A percentile compares a stretch with the other conserved stretches of the same genome.
These are phyloP conservation scores for Lasiommata megera DNA, from an alignment of 2,888 invertebrate species.

Conservation along the genomic window DNA sequence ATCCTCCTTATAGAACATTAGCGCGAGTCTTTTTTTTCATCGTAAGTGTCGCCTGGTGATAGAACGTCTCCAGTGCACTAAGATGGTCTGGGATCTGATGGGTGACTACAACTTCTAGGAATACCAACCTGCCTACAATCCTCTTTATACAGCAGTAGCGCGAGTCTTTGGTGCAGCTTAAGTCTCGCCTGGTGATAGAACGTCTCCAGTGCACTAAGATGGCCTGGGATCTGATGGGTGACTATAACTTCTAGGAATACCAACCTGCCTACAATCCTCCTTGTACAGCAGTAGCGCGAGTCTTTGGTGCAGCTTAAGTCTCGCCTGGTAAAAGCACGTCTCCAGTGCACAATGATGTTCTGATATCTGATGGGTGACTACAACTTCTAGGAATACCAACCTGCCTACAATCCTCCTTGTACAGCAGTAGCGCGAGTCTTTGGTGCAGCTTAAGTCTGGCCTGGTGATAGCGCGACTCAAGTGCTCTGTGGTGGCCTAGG, in stretches of 20 bases:
- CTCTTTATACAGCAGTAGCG: constrained; percentile 96
- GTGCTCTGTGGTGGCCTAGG: too few relatives aligned
- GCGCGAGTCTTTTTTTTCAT: too few relatives aligned
- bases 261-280: constrained; percentile 97
- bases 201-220: constrained; percentile 95
- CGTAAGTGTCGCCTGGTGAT: too few relatives aligned
- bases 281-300: constrained; percentile 96
- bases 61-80: too few relatives aligned
- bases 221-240: constrained; percentile 86
- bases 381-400: constrained; percentile 58
- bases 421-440: constrained; percentile 93
- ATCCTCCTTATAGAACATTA: too few relatives aligned
- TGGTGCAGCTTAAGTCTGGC: constrained; percentile 98
- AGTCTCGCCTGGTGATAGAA: constrained; percentile 97
- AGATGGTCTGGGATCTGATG: neutral
- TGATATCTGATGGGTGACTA: constrained; percentile 80
- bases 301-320: constrained; percentile 96
- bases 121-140: constrained; percentile 94
- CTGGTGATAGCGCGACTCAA: constrained; percentile 97
- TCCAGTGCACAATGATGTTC: constrained; percentile 97
- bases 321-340: constrained; percentile 96
- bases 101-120: neutral
- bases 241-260: constrained; percentile 12
- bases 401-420: constrained; percentile 98
- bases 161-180: constrained; percentile 95